A percentile compares a stretch with the other conserved stretches of the same genome.
Evolutionary conservation across 2,113 vertebrate species (phyloP).

Genomic region (Nerophis ophidion): DNA sequence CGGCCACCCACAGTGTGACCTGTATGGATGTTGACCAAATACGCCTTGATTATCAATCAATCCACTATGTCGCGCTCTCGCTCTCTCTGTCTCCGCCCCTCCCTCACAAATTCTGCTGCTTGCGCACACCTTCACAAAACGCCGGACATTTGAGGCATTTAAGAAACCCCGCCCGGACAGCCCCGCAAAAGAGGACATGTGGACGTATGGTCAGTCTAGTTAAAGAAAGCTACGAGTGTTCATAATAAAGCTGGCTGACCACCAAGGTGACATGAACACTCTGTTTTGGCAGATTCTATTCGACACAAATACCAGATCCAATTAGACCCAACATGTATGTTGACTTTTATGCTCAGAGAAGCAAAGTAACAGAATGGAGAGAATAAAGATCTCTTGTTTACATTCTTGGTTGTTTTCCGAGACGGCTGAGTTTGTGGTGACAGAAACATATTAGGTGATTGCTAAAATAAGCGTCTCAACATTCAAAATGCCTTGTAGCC

Average conservation of each 20-base stretch:
- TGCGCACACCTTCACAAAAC: no score
- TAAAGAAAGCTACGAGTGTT: constrained; percentile 2
- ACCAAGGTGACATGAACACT: constrained; percentile 12
- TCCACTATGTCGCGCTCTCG: no score
- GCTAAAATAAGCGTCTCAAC: constrained; percentile 52
- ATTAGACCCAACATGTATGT: constrained; percentile 9
- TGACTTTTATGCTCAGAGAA: not conserved
- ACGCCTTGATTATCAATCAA: no score
- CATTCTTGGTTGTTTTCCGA: constrained; percentile 59
- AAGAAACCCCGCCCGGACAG: no score
- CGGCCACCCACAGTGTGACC: no score
- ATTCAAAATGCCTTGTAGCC: constrained; percentile 29
- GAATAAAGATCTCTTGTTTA: constrained; percentile 46
- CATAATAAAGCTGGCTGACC: constrained; percentile 11
- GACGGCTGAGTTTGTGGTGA: constrained; percentile 43
- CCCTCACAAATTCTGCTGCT: no score
- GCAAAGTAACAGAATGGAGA: constrained; percentile 7
- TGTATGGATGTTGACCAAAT: no score
- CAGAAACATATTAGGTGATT: constrained; percentile 53
- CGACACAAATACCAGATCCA: constrained; percentile 5
- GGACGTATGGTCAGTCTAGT: no score
- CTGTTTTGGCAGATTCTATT: constrained; percentile 9
- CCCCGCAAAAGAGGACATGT: no score
- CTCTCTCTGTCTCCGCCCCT: no score
- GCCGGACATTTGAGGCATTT: no score